These are phyloP conservation scores for Calephelis nemesis DNA, from an alignment of 1,140 invertebrate species.

Conservation along the genomic window DNA sequence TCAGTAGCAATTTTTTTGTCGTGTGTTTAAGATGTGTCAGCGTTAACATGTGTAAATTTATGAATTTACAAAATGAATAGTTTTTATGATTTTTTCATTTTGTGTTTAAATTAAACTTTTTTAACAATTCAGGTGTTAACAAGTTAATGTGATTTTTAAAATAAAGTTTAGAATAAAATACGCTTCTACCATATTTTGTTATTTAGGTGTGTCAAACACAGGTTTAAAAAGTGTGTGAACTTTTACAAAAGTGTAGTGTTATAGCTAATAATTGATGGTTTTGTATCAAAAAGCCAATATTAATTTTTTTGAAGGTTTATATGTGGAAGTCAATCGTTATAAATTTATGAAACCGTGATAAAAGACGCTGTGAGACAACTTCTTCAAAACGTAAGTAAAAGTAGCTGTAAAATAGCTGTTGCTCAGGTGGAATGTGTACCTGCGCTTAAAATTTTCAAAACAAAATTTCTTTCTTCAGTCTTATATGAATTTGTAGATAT, in stretches of 20 bases:
- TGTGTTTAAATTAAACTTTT: neutral
- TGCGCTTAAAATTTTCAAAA: no score
- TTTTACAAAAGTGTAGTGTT: conserved; percentile 7
- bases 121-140: neutral
- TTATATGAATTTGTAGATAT: no score
- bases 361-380: conserved; percentile 19
- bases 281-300: neutral
- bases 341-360: neutral
- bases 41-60: no score
- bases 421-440: no score
- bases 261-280: neutral
- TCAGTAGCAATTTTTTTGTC: no score
- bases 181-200: neutral
- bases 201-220: conserved; percentile 3
- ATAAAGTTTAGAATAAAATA: neutral
- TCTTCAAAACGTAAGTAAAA: conserved; percentile 25
- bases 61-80: no score
- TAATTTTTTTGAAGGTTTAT: neutral
- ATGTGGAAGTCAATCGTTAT: neutral
- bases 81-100: no score
- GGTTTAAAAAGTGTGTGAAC: conserved; percentile 16
- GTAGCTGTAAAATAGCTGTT: conserved; percentile 31
- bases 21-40: no score
- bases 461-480: no score
- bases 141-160: neutral